Base-by-base conservation (phyloP, 1,140 invertebrate genomes). In the Mactra quadrangularis region DNA sequence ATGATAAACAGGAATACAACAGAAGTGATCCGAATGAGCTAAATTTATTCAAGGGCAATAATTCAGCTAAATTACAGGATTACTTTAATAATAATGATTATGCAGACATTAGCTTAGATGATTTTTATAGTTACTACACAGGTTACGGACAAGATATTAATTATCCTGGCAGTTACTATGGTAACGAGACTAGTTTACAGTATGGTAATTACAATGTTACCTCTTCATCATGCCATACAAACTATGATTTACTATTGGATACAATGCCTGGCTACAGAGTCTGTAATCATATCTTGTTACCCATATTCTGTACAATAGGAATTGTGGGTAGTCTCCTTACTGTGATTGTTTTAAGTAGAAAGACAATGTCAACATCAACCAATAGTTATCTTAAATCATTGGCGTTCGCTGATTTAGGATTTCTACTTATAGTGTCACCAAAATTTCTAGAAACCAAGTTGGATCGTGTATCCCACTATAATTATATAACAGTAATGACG, bases 291-390 rank as follows among this genome's bases (percentile, higher is more conserved):
- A 60, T 75, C 13, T 74, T 87, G 25, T 50, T 86, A 64, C 96
- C 96, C n/a, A 94, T 96, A 38, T 93, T 96, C 66, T 93, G 96
- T 85, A 91, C 94, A 79, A 93, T 96, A 72, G 96, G 96, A 64
- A 94, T 96, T 50, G 90, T 96, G 76, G 96, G 96, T 38, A 96
- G 96, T 90, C 92, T 94, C 45, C 92, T 96, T 45, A 96, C 96
- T 47, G 95, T 96, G 72, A 94, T 96, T 85, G 96, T 97, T 70
- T 94, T 97, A 74, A 96, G 95, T 82, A 93, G 96, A 64, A 94
- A 95, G 85, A 94, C 95, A 41, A 96, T 97, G 96, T 93, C 95
- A 72, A 95, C 95, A 77, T 96, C 96, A 33, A 96, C 96, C 52
- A 96, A 96, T 92, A 91, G 88, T 84, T 96, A 96, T 91, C 93